phyloP scores from a whole-genome alignment of 2,888 invertebrate genomes.

The Diaphora mendica region DNA sequence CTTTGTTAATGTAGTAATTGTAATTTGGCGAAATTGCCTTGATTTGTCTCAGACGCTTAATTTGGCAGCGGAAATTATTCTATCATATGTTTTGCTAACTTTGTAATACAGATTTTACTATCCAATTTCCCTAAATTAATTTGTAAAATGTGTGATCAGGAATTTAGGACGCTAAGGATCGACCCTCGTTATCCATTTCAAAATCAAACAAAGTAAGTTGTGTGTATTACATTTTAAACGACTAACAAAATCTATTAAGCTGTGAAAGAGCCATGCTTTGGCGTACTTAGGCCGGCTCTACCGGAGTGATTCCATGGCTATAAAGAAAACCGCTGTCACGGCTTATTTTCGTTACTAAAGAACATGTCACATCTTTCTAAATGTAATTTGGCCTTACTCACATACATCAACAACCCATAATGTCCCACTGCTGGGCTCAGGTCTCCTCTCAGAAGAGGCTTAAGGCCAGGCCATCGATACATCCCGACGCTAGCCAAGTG shows the following conservation, averaged over 20 bases:
- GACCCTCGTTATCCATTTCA: conserved; percentile 78
- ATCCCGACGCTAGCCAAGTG: no score
- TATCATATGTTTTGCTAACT: neutral
- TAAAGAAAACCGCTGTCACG: no score
- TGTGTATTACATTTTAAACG: neutral
- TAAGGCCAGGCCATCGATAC: no score
- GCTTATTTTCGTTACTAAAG: no score
- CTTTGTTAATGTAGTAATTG: neutral
- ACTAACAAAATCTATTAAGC: neutral
- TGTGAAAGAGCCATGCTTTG: no score
- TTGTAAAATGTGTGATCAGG: conserved; percentile 74
- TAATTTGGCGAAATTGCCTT: neutral
- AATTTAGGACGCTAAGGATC: conserved; percentile 75
- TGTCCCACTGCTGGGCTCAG: no score
- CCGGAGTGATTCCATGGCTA: no score
- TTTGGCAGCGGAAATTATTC: neutral
- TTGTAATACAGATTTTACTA: neutral
- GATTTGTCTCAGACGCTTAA: neutral
- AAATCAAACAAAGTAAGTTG: conserved; percentile 77
- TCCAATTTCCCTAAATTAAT: neutral
- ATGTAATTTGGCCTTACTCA: no score
- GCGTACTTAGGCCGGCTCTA: no score
- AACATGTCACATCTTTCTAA: no score
- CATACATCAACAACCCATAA: no score
- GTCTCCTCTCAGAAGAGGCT: no score